Evolutionary conservation across 1,140 invertebrate genomes (phyloP), one percentile per base, ranked within the genome.

Genomic region (Galendromus occidentalis): DNA sequence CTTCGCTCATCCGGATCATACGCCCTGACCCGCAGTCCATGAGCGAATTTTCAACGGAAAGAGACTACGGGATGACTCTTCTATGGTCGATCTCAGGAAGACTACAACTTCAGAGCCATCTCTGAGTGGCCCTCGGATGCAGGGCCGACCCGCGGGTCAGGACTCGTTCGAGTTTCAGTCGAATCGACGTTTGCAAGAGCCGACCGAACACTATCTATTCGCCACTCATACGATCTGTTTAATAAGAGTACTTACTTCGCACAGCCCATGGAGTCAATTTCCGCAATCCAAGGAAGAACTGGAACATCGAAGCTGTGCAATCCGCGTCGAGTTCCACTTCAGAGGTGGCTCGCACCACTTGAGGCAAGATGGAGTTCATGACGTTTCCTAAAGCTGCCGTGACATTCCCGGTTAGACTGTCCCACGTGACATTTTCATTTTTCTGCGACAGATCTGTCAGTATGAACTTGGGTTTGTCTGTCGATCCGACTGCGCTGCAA

Each of bases 241-340:
- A 5, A 6, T 17, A 18, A 59, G n/a, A 4, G 1, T 59, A 59
- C 51, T 25, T 22, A 59, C 51, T 59, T 59, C 51, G 25, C 25
- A 59, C n/a, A 25, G 51, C 51, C 51, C 51, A 59, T 9, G 51
- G 51, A 17, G 51, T 59, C 14, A 59, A 22, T 22, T 59, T 59
- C 14, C 51, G 51, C 51, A 59, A 33, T 25, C 33, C 51, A 9
- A 59, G 51, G 9, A 59, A 59, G 22, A 59, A 59, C 51, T 59
- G 14, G 25, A 59, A 59, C 51, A 59, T 59, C 51, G 51, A 17
- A 14, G 51, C 51, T 17, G 51, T 59, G 51, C 51, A 59, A 25
- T 59, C 51, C 12, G 51, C 51, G 17, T 33, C 20, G 22, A 59
- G 25, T 25, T 59, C 51, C 1, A 59, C 33, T 22, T 59, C 51